Percentiles rank a stretch among this genome's conserved stretches.
Conservation (phyloP, 2,113 vertebrate genomes). For the Aegithalos caudatus region DNA sequence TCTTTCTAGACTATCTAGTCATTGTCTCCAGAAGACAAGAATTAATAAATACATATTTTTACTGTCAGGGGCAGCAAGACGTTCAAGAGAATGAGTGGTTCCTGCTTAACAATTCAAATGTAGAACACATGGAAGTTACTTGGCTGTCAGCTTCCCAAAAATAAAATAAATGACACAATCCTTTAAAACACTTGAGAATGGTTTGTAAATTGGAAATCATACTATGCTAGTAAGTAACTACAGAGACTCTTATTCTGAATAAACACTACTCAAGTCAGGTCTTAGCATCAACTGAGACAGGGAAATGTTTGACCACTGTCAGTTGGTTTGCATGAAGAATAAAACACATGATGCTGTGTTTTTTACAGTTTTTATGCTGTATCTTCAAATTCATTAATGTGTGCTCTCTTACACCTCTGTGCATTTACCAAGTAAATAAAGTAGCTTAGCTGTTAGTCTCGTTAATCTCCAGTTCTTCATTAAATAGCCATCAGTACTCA, state of each 20-base stretch:
- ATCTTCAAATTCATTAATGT: not conserved
- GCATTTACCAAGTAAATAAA: not conserved
- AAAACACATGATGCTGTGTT: not conserved
- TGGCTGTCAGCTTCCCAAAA: not conserved
- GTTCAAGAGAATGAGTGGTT: not conserved
- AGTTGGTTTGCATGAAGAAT: not conserved
- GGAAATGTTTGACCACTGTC: not conserved
- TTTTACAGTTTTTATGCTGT: not conserved
- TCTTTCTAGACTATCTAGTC: not conserved
- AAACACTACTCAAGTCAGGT: not conserved
- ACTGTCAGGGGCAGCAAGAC: not conserved
- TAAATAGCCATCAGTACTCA: not conserved
- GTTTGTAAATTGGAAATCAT: not conserved
- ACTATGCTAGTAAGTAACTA: not conserved
- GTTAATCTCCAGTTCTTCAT: not conserved
- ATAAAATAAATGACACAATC: not conserved
- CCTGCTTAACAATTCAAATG: not conserved
- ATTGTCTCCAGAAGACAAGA: not conserved
- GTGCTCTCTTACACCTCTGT: not conserved
- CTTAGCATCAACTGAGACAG: not conserved
- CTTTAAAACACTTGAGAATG: not conserved
- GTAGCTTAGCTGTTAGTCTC: not conserved
- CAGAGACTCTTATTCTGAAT: not conserved
- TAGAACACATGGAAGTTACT: not conserved
- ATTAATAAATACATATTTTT: not conserved